These are phyloP conservation scores for Hirtodrosophila duncani DNA, from an alignment of 2,888 invertebrate genomes.

Conservation along the genomic window DNA sequence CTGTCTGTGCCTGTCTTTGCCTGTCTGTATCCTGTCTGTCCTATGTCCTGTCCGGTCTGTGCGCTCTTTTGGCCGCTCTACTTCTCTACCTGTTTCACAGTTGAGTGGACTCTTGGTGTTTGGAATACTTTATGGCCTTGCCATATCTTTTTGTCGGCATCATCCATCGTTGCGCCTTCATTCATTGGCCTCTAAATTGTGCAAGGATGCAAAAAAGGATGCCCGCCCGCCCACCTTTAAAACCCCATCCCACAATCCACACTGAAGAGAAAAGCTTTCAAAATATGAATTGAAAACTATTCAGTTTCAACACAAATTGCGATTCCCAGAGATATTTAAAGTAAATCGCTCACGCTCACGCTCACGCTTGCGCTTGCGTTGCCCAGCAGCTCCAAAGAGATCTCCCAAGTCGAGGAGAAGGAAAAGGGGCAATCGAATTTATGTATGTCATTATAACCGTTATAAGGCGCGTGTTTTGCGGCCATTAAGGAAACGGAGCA, in stretches of 20 bases:
- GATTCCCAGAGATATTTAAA: constrained; percentile 29
- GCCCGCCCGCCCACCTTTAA: neutral
- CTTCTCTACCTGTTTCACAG: constrained; percentile 66
- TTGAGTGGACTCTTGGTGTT: constrained; percentile 59
- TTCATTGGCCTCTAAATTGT: constrained; percentile 62
- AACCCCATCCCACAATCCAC: neutral
- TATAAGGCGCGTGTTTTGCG: constrained; percentile 59
- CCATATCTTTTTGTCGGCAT: constrained; percentile 63
- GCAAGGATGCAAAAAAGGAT: constrained; percentile 44
- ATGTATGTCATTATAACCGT: constrained; percentile 70
- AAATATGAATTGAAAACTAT: constrained; percentile 24
- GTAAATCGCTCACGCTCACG: constrained; percentile 52
- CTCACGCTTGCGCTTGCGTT: constrained; percentile 48
- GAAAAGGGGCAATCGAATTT: constrained; percentile 53
- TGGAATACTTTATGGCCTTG: constrained; percentile 51
- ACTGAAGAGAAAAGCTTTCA: constrained; percentile 13
- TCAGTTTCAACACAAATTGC: constrained; percentile 9
- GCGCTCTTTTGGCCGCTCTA: constrained; percentile 17
- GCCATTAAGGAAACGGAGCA: constrained; percentile 49
- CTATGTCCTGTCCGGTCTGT: constrained; percentile 41
- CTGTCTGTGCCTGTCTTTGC: constrained; percentile 37
- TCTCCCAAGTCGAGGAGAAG: constrained; percentile 32
- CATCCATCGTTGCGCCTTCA: constrained; percentile 57
- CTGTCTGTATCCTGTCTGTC: constrained; percentile 44
- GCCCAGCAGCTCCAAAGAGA: constrained; percentile 17